Conservation (phyloP, 2,888 invertebrate genomes). For the Matsumyia berberina region DNA sequence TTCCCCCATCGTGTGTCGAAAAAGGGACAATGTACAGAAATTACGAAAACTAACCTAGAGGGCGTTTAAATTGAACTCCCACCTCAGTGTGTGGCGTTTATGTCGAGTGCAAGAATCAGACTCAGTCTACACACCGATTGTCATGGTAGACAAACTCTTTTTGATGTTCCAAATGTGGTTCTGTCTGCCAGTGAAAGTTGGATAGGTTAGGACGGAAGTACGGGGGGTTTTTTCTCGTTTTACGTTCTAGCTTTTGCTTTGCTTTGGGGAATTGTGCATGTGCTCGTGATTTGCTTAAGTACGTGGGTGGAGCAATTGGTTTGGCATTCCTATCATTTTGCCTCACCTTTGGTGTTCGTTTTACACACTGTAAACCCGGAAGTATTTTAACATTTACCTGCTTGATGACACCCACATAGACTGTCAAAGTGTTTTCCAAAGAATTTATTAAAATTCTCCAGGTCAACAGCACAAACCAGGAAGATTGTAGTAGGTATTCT, state of each 20-base stretch:
- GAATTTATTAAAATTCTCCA: conserved; percentile 23
- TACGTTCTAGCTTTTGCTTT: not conserved
- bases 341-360: not conserved
- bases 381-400: conserved; percentile 9
- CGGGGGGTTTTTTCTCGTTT: conserved; percentile 13
- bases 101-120: conserved; percentile 12
- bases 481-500: conserved; percentile 14
- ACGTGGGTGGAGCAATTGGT: not conserved
- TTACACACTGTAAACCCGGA: conserved; percentile 13
- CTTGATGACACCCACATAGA: not conserved
- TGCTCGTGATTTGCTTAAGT: not conserved
- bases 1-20: conserved; percentile 9
- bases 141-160: conserved; percentile 26
- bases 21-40: conserved; percentile 42
- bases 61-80: conserved; percentile 40
- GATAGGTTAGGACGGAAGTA: not conserved
- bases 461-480: conserved; percentile 54
- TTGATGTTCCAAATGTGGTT: conserved; percentile 39
- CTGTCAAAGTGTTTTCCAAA: conserved; percentile 8
- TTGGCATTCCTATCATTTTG: no score
- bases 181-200: conserved; percentile 3
- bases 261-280: not conserved
- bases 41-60: conserved; percentile 46
- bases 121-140: conserved; percentile 5
- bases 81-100: conserved; percentile 14